These are phyloP conservation scores for Crax fasciolata DNA, from an alignment of 2,797 vertebrate species.

Conservation along the genomic window DNA sequence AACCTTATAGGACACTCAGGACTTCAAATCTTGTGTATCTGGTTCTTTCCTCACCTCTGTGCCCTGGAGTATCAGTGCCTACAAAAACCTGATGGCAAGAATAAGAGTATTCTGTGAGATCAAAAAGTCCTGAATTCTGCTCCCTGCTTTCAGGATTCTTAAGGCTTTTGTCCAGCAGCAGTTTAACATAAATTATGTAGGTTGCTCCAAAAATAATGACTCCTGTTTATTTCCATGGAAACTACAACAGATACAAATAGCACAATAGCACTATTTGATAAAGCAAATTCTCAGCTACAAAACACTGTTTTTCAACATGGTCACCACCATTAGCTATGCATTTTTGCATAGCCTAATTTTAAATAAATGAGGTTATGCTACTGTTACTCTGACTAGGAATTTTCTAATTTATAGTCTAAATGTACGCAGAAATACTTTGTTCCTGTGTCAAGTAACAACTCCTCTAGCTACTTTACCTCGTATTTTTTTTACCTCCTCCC, in stretches of 20 bases:
- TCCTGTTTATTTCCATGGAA: no score
- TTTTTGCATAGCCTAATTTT: neutral
- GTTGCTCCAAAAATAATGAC: no score
- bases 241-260: no score
- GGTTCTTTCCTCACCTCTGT: neutral
- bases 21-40: neutral
- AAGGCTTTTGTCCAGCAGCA: neutral
- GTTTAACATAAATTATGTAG: neutral
- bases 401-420: neutral
- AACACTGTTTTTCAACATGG: no score
- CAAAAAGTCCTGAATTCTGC: neutral
- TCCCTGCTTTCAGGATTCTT: neutral
- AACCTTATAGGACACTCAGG: neutral
- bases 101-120: neutral
- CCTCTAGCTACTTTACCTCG: neutral
- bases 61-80: neutral
- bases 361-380: neutral
- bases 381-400: neutral
- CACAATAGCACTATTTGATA: no score
- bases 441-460: neutral
- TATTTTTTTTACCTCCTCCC: fast-evolving
- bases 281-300: no score
- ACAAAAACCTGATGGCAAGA: neutral
- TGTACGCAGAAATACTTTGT: neutral
- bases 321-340: no score